These are phyloP conservation scores for Netelia virgata DNA, from an alignment of 2,888 invertebrate genomes.

Conservation along the genomic window DNA sequence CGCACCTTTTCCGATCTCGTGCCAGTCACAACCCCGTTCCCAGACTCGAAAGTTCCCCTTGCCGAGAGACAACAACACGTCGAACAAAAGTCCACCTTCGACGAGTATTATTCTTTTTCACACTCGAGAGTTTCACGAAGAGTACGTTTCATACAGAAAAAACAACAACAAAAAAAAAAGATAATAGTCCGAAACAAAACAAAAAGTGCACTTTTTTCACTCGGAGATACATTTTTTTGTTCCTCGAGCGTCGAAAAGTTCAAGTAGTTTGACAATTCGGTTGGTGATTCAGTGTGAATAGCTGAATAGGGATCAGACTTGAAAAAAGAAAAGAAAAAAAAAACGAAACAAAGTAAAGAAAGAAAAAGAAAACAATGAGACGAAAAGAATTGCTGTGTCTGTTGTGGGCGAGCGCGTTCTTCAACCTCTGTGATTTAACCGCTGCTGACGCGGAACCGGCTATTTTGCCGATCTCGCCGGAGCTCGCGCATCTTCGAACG, in stretches of 20 bases:
- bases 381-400: conserved; percentile 74
- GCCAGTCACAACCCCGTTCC: conserved; percentile 82
- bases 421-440: conserved; percentile 69
- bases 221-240: not conserved
- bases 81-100: conserved; percentile 20
- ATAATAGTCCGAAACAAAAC: not conserved
- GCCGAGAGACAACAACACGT: conserved; percentile 22
- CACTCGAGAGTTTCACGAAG: conserved; percentile 15
- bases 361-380: conserved; percentile 73
- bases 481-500: conserved; percentile 74
- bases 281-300: conserved; percentile 47
- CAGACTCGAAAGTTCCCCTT: conserved; percentile 75
- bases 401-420: conserved; percentile 74
- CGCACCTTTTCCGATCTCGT: conserved; percentile 82
- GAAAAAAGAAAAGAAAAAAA: not conserved
- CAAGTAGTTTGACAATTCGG: not conserved
- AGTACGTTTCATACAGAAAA: conserved; percentile 1
- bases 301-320: not conserved
- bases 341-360: conserved; percentile 75
- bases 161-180: not conserved
- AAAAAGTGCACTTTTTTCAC: not conserved
- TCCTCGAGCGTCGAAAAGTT: not conserved
- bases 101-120: conserved; percentile 35
- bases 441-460: conserved; percentile 78
- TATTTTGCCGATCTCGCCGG: conserved; percentile 71